Percentiles rank a stretch among this genome's conserved stretches.
phyloP scores from a whole-genome alignment of 2,113 vertebrate species.

The Donacobius atricapilla region DNA sequence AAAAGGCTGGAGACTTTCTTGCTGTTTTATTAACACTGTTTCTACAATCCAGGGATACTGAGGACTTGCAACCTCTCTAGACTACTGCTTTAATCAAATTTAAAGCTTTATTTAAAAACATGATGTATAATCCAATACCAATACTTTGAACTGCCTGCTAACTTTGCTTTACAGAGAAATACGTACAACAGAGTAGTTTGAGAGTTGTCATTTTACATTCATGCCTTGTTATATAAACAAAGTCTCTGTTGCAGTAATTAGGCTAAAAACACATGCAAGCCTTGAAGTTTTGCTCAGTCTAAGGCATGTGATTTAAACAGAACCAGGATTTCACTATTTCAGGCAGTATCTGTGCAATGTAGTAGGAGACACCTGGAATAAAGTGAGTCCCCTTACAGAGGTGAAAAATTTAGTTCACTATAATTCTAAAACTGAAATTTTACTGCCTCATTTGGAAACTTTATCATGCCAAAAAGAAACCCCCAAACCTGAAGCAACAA shows the following conservation, averaged over 20 bases:
- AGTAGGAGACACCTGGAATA: not conserved
- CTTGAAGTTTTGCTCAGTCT: not conserved
- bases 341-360: not conserved
- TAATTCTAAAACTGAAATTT: not conserved
- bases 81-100: not conserved
- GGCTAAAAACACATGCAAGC: not conserved
- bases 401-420: not conserved
- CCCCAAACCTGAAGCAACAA: not conserved
- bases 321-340: not conserved
- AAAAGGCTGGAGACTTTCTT: not conserved
- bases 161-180: not conserved
- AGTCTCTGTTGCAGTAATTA: not conserved
- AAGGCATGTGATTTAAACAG: not conserved
- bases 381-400: not conserved
- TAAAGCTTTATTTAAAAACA: not conserved
- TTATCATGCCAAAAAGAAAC: not conserved
- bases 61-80: not conserved
- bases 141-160: not conserved
- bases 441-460: not conserved
- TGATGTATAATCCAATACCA: not conserved
- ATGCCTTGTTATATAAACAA: not conserved
- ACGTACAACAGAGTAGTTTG: not conserved
- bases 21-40: not conserved
- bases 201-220: not conserved
- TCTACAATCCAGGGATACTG: not conserved